Conservation (phyloP, 2,888 invertebrate species). For the Leptura quadrifasciata region DNA sequence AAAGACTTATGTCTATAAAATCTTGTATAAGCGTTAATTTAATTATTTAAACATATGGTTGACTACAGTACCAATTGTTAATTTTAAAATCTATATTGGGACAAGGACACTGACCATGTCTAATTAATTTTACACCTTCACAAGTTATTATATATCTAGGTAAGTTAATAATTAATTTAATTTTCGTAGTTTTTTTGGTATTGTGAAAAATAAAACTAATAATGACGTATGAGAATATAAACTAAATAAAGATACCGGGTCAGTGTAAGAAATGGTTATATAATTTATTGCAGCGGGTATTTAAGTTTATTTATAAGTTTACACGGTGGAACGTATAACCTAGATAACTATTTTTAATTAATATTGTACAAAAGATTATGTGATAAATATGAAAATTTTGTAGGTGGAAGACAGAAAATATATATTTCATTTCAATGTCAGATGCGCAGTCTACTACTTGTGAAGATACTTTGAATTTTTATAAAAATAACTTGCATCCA, state of each 20-base stretch:
- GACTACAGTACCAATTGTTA: not conserved
- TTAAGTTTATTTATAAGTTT: too few species aligned
- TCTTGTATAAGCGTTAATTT: not conserved
- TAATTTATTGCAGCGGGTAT: not conserved
- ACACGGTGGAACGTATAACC: too few species aligned
- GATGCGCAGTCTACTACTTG: too few species aligned
- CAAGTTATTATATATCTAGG: conserved; percentile 6
- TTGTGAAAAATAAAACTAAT: not conserved
- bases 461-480: too few species aligned
- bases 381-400: too few species aligned
- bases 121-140: conserved; percentile 20
- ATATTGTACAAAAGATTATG: too few species aligned
- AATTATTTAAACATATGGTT: not conserved
- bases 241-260: not conserved
- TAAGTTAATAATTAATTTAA: conserved; percentile 3
- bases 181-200: not conserved
- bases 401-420: too few species aligned
- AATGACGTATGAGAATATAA: not conserved
- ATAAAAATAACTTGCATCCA: too few species aligned
- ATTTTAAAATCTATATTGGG: conserved; percentile 5
- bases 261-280: not conserved
- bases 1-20: not conserved
- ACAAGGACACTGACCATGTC: conserved; percentile 12
- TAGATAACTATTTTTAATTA: too few species aligned
- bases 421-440: too few species aligned